Base-by-base conservation (phyloP, 1,140 invertebrate species). In the Papilio xuthus region DNA sequence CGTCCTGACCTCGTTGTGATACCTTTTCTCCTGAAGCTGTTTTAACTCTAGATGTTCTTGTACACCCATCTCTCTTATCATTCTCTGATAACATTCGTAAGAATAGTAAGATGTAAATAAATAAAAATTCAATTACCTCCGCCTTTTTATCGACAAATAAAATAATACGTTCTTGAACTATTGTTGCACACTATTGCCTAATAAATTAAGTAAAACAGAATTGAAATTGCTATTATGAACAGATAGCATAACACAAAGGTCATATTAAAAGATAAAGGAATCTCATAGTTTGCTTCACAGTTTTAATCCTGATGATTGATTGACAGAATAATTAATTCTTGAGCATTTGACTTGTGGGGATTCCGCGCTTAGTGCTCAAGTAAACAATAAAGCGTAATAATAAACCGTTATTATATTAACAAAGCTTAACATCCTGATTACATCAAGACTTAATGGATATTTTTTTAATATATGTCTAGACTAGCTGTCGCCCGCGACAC, bases 301-400 rank as follows among this genome's bases (percentile, higher is more conserved):
- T 60, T 23, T n/a, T 60, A 60, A 60, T 60, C 56, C 56, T 60
- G 56, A 60, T 26, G 56, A 23, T 60, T 60, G 56, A 60, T 60
- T 60, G 56, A 60, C 56, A 60, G 56, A 60, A 60, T 60, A 60
- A 60, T 60, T 60, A 60, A 60, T 60, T 60, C 56, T 60, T 23
- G 23, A 60, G 9, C 26, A 26, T 60, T 60, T 26, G 13, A 60
- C 9, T 60, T 26, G 20, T 60, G 20, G 18, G 13, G 47, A 50
- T 50, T 60, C 56, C 20, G 56, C 23, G 20, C 4, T 56, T n/a
- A 37, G 20, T 60, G 23, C 26, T 26, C 56, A 60, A 23, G 56
- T 60, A 26, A 60, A 60, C 23, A 60, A 60, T 26, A 10, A 23
- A 0, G 23, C 56, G 26, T 60, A 60, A 60, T 23, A 60, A 10